These are phyloP conservation scores for Panulirus ornatus DNA, from an alignment of 1,140 invertebrate genomes.

Conservation along the genomic window DNA sequence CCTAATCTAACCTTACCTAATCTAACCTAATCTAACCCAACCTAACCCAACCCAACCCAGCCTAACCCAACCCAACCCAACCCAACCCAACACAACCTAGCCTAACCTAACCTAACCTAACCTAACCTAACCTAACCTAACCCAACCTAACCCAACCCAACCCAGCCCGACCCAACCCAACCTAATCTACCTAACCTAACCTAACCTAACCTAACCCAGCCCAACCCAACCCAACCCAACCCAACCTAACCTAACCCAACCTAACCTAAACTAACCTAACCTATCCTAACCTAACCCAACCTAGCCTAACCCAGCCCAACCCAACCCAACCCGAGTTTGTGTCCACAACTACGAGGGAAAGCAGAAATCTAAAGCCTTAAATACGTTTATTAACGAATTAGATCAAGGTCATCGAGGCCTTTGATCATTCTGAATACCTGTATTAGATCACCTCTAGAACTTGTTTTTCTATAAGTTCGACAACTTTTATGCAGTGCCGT, in stretches of 20 bases:
- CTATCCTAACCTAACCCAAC: constrained; percentile 1
- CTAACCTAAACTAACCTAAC: neutral
- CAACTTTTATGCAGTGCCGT: no score
- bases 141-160: constrained; percentile 15
- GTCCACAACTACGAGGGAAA: no score
- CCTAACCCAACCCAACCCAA: neutral
- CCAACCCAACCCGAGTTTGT: no score
- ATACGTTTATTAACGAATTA: no score
- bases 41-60: neutral
- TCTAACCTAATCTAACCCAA: neutral
- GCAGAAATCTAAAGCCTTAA: no score
- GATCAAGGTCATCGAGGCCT: no score
- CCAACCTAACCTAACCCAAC: constrained; percentile 16
- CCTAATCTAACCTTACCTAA: neutral
- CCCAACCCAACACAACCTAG: constrained; percentile 1
- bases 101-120: constrained; percentile 2
- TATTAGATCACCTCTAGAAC: no score
- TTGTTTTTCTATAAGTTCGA: no score
- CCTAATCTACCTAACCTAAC: neutral
- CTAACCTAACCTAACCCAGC: constrained; percentile 19
- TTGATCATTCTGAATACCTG: no score
- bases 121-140: constrained; percentile 19
- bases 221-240: constrained; percentile 26
- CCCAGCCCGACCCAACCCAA: constrained; percentile 6
- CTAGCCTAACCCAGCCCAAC: constrained; percentile 6